Percentiles rank a stretch among this genome's conserved stretches.
Conservation (phyloP, 2,113 vertebrate species). For the Austrofundulus limnaeus region DNA sequence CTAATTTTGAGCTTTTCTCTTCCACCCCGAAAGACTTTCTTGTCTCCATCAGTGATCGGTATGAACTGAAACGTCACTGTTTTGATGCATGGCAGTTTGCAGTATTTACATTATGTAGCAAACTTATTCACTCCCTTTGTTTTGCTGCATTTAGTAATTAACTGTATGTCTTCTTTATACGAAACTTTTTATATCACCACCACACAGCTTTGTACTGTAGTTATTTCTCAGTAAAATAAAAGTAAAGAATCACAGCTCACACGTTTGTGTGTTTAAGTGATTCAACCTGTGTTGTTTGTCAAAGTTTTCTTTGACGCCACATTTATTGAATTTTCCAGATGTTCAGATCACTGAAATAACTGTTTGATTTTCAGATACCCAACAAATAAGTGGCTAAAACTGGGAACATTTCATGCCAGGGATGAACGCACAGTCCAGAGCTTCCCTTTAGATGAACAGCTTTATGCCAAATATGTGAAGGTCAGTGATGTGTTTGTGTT, state of each 20-base stretch:
- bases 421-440: slow-evolving; percentile 97
- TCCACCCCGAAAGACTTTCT: slow-evolving; percentile 98
- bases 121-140: not conserved
- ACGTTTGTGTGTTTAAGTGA: not conserved
- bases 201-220: too few species aligned
- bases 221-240: too few species aligned
- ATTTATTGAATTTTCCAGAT: not conserved
- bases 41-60: slow-evolving; percentile 98
- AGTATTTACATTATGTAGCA: not conserved
- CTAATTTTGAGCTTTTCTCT: slow-evolving; percentile 98
- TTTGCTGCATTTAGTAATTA: too few species aligned
- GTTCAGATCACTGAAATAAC: not conserved
- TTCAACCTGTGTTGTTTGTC: not conserved
- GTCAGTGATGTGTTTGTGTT: too few species aligned
- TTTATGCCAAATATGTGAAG: slow-evolving; percentile 99
- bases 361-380: slow-evolving; percentile 84
- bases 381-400: slow-evolving; percentile 96
- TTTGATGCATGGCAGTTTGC: too few species aligned
- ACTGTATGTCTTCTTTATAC: too few species aligned
- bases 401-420: slow-evolving; percentile 95
- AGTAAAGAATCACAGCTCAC: not conserved
- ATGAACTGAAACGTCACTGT: slow-evolving; percentile 10
- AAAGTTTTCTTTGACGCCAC: too few species aligned
- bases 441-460: slow-evolving; percentile 96
- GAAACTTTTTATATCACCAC: too few species aligned